These are phyloP conservation scores for Redunca redunca DNA, from an alignment of 2,113 vertebrate species.

Conservation along the genomic window DNA sequence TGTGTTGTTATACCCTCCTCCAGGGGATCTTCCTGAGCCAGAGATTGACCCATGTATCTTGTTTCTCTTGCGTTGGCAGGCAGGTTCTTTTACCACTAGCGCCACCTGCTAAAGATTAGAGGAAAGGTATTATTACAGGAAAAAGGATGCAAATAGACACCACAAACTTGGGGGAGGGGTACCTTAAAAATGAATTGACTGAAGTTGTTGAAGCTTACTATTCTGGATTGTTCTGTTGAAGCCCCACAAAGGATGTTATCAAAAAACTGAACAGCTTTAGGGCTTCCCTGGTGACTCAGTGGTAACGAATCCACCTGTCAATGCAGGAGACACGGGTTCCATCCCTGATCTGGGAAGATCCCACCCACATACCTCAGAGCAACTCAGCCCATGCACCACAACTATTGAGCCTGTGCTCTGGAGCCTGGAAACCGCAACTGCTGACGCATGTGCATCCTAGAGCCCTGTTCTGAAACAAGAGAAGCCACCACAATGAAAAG, in stretches of 20 bases:
- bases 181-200: background rate
- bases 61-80: background rate
- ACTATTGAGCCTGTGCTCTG: background rate
- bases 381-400: background rate
- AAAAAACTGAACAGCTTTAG: background rate
- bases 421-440: background rate
- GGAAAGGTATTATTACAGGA: background rate
- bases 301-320: background rate
- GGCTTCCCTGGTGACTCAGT: background rate
- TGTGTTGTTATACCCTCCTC: accelerated
- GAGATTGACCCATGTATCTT: background rate
- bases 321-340: background rate
- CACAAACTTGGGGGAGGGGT: background rate
- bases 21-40: background rate
- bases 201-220: background rate
- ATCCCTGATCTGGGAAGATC: background rate
- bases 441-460: background rate
- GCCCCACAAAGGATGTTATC: background rate
- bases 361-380: background rate
- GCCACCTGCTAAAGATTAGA: background rate
- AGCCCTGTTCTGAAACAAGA: background rate
- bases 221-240: background rate
- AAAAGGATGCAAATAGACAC: background rate
- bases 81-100: background rate
- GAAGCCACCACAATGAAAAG: background rate